Evolutionary conservation across 2,113 vertebrate species (phyloP).

Genomic region (Nerophis lumbriciformis): DNA sequence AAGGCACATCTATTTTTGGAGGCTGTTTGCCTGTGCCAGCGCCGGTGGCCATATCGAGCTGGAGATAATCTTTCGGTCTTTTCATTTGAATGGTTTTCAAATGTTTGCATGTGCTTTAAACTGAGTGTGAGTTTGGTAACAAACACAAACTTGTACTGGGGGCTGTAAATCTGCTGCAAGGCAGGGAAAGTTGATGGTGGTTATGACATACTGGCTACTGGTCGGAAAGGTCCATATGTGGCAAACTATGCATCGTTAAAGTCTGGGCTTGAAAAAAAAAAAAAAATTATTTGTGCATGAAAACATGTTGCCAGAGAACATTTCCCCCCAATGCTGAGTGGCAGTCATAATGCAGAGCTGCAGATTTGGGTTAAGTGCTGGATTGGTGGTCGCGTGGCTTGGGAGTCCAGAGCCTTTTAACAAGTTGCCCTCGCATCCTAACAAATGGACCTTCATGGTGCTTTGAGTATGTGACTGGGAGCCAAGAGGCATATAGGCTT

Average conservation of each 20-base stretch:
- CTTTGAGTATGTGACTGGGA: slow-evolving; percentile 22
- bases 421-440: slow-evolving; percentile 48
- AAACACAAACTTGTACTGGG: slow-evolving; percentile 13
- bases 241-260: background rate
- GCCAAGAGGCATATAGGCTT: slow-evolving; percentile 10
- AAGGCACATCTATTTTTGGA: background rate
- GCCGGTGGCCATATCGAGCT: slow-evolving; percentile 6
- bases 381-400: slow-evolving; percentile 30
- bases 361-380: slow-evolving; percentile 56
- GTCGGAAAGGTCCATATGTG: slow-evolving; percentile 9
- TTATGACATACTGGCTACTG: slow-evolving; percentile 9
- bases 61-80: background rate
- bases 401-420: slow-evolving; percentile 51
- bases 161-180: slow-evolving; percentile 23
- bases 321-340: background rate
- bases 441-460: slow-evolving; percentile 27
- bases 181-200: slow-evolving; percentile 19
- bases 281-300: background rate
- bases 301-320: slow-evolving; percentile 17
- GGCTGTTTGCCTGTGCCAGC: background rate
- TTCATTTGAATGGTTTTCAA: slow-evolving; percentile 11
- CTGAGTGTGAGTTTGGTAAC: background rate
- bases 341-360: slow-evolving; percentile 13
- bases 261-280: slow-evolving; percentile 9
- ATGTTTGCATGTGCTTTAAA: slow-evolving; percentile 7